Evolutionary conservation across 2,113 vertebrate genomes (phyloP).

Genomic region (Thunnus thynnus): DNA sequence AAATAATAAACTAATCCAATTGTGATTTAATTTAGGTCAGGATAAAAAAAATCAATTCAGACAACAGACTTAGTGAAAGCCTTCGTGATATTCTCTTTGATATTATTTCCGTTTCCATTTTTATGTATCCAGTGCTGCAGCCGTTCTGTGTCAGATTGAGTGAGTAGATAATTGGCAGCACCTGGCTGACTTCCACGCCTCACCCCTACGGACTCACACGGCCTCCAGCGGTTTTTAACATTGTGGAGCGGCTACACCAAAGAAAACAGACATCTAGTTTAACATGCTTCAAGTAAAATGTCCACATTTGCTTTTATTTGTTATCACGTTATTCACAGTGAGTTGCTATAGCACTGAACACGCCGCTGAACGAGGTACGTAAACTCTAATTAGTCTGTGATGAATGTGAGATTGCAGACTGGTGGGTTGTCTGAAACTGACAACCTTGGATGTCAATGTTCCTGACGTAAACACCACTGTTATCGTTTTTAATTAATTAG

Average conservation of each 20-base stretch:
- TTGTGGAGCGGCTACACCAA: neutral
- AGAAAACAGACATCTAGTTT: neutral
- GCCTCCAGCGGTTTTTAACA: neutral
- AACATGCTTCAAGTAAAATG: conserved; percentile 45
- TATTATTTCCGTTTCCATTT: neutral
- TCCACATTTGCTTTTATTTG: conserved; percentile 26
- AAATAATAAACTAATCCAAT: too few species aligned
- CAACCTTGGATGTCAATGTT: neutral
- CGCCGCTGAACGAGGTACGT: conserved; percentile 28
- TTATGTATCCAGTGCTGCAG: neutral
- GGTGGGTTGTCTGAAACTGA: neutral
- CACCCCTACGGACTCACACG: neutral
- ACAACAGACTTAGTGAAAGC: neutral
- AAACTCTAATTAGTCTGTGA: neutral
- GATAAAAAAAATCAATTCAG: neutral
- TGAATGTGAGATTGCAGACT: neutral
- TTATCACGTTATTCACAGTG: conserved; percentile 19
- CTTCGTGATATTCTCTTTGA: neutral
- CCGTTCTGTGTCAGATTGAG: neutral
- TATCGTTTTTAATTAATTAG: too few species aligned
- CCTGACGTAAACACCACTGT: too few species aligned
- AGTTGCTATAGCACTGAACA: conserved; percentile 14
- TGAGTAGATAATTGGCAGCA: conserved; percentile 70
- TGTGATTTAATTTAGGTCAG: too few species aligned
- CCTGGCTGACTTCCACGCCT: conserved; percentile 35